Evolutionary conservation across 2,113 vertebrate species (phyloP).

Genomic region (Dryoscopus gambensis): DNA sequence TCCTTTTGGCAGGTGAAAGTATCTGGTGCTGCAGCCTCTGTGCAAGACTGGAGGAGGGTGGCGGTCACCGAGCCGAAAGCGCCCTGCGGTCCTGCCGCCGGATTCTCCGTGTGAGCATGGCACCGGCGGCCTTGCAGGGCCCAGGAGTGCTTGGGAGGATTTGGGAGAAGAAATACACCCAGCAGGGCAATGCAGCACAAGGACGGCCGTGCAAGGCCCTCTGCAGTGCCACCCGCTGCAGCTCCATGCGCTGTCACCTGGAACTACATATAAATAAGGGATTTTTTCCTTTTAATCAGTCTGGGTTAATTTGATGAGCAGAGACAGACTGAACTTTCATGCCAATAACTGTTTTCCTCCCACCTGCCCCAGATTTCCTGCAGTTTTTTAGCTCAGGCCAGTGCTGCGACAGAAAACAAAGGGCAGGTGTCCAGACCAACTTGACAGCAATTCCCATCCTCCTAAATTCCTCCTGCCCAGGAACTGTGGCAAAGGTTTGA

Average conservation of each 20-base stretch:
- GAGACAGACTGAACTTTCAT: background rate
- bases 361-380: background rate
- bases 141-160: background rate
- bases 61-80: accelerated
- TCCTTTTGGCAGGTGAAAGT: background rate
- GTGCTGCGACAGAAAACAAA: background rate
- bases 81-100: accelerated
- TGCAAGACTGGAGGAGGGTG: background rate
- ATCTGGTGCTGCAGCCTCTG: background rate
- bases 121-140: background rate
- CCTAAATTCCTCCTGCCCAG: background rate
- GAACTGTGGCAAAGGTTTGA: background rate
- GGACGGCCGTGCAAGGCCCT: background rate
- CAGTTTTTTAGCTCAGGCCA: background rate
- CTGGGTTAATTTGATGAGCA: background rate
- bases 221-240: background rate
- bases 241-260: background rate
- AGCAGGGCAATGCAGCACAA: background rate
- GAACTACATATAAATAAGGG: accelerated
- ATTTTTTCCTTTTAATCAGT: background rate
- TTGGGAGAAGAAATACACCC: background rate
- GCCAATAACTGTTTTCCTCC: background rate
- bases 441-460: background rate
- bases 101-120: accelerated
- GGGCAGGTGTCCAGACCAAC: background rate